A percentile compares a stretch with the other conserved stretches of the same genome.
Conservation (phyloP, 2,113 vertebrate species). For the Puffinus mauretanicus region DNA sequence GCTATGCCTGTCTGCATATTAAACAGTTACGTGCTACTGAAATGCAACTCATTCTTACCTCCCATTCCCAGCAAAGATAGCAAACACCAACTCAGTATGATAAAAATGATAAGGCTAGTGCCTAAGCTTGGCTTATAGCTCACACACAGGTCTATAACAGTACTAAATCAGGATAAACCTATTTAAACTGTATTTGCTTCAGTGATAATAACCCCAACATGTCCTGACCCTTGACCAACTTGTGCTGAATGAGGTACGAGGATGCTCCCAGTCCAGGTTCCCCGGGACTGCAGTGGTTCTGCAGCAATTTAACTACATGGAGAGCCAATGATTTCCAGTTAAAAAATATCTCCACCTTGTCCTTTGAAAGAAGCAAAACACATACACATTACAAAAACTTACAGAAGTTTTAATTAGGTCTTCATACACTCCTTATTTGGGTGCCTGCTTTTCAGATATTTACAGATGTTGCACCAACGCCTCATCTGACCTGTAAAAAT, state of each 20-base stretch:
- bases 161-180: neutral
- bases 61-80: neutral
- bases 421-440: neutral
- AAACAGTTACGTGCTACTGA: neutral
- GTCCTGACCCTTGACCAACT: neutral
- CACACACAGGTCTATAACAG: neutral
- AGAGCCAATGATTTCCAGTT: neutral
- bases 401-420: neutral
- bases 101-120: neutral
- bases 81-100: neutral
- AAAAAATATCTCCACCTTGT: neutral
- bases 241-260: fast-evolving
- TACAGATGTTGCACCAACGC: neutral
- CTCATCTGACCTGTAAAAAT: neutral
- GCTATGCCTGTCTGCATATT: neutral
- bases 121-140: neutral
- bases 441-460: neutral
- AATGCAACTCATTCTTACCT: neutral
- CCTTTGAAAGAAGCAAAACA: neutral
- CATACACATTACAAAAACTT: neutral
- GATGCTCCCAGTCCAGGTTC: neutral
- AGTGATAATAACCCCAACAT: neutral
- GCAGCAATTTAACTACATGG: neutral
- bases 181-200: neutral
- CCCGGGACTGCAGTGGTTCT: neutral